These are phyloP conservation scores for Siniperca chuatsi DNA, from an alignment of 2,113 vertebrate species.

Conservation along the genomic window DNA sequence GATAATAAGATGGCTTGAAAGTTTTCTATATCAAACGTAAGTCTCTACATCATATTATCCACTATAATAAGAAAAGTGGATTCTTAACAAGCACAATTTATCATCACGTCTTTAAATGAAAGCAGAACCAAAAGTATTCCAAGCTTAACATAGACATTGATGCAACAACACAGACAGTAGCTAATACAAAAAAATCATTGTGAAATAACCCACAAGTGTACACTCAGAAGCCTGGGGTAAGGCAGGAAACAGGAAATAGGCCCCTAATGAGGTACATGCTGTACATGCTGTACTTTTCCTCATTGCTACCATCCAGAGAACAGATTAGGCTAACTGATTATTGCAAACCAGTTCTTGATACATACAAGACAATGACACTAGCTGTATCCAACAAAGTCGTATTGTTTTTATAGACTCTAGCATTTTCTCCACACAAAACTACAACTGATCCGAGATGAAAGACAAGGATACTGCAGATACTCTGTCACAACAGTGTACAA, in stretches of 20 bases:
- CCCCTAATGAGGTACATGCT: constrained; percentile 33
- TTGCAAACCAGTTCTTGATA: background rate
- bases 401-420: no score
- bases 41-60: background rate
- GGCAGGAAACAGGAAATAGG: constrained; percentile 57
- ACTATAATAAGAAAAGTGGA: background rate
- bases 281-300: constrained; percentile 26
- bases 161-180: background rate
- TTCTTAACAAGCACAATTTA: background rate
- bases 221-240: background rate
- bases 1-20: background rate
- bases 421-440: background rate
- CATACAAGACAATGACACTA: background rate
- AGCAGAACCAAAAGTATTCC: background rate
- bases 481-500: background rate
- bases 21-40: background rate
- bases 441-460: background rate
- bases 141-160: background rate
- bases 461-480: background rate
- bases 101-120: background rate
- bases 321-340: constrained; percentile 3
- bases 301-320: background rate
- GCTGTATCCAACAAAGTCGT: background rate
- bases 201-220: constrained; percentile 3
- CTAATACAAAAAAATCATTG: background rate